A percentile compares a stretch with the other conserved stretches of the same genome.
Evolutionary conservation across 2,888 invertebrate species (phyloP).

Genomic region (Metopia argyrocephala): DNA sequence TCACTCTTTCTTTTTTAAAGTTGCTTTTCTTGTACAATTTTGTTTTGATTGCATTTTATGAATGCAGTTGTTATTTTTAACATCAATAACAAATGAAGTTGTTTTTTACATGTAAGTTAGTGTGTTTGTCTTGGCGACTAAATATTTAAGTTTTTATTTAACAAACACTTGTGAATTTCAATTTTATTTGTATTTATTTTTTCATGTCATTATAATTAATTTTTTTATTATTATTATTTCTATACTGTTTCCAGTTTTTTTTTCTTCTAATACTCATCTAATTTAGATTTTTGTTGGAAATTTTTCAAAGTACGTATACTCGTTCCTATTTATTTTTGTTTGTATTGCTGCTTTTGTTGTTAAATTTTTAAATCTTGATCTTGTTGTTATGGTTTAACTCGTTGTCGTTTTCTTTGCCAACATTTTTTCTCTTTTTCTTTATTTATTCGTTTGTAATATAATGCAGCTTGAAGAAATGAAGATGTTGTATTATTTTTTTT

Average conservation of each 20-base stretch:
- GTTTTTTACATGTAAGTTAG: neutral
- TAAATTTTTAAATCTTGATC: slow-evolving; percentile 51
- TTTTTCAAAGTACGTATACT: slow-evolving; percentile 1
- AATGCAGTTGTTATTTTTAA: too few species aligned
- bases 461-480: slow-evolving; percentile 17
- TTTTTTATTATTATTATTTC: slow-evolving; percentile 35
- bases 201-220: too few species aligned
- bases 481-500: slow-evolving; percentile 19
- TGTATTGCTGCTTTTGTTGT: slow-evolving; percentile 23
- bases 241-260: neutral
- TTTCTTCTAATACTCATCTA: neutral
- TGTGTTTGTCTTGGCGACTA: slow-evolving; percentile 5
- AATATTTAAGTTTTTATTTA: slow-evolving; percentile 60
- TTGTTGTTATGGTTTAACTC: slow-evolving; percentile 34
- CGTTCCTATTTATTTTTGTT: slow-evolving; percentile 30
- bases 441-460: neutral
- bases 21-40: neutral
- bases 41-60: neutral
- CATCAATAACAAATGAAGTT: neutral
- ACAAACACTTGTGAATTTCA: slow-evolving; percentile 59
- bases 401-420: slow-evolving; percentile 38
- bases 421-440: slow-evolving; percentile 54
- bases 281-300: neutral
- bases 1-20: neutral
- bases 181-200: slow-evolving; percentile 61